phyloP scores from a whole-genome alignment of 2,113 vertebrate genomes.

The Sander lucioperca region DNA sequence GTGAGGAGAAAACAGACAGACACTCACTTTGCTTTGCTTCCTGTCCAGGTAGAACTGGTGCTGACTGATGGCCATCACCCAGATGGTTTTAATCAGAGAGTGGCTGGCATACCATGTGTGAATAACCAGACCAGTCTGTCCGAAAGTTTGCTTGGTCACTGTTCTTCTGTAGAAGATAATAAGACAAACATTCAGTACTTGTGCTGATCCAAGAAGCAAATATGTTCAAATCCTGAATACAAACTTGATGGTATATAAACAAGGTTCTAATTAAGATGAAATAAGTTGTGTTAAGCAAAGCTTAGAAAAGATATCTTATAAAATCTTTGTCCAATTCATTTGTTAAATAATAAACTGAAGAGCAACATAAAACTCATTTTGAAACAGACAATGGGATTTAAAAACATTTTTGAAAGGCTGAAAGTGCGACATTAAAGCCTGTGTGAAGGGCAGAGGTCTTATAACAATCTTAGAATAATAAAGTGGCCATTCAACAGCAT shows the following conservation, averaged over 20 bases:
- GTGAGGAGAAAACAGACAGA: slow-evolving; percentile 62
- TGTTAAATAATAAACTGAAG: slow-evolving; percentile 9
- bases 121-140: slow-evolving; percentile 93
- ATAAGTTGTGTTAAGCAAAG: not conserved
- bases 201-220: slow-evolving; percentile 1
- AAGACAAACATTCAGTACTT: slow-evolving; percentile 26
- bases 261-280: slow-evolving; percentile 5
- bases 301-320: not conserved
- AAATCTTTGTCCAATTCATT: slow-evolving; percentile 25
- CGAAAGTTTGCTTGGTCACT: slow-evolving; percentile 92
- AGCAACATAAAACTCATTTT: slow-evolving; percentile 28
- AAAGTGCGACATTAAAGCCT: slow-evolving; percentile 40
- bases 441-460: slow-evolving; percentile 7
- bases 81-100: slow-evolving; percentile 98
- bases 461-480: slow-evolving; percentile 37
- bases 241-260: not conserved
- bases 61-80: slow-evolving; percentile 99
- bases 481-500: slow-evolving; percentile 35
- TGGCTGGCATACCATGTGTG: slow-evolving; percentile 99
- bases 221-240: slow-evolving; percentile 4
- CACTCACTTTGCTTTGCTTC: slow-evolving; percentile 98
- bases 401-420: slow-evolving; percentile 24
- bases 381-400: slow-evolving; percentile 54
- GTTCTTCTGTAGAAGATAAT: slow-evolving; percentile 86
- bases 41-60: slow-evolving; percentile 99